phyloP scores from a whole-genome alignment of 2,888 invertebrate genomes.

The Portevinia maculata region DNA sequence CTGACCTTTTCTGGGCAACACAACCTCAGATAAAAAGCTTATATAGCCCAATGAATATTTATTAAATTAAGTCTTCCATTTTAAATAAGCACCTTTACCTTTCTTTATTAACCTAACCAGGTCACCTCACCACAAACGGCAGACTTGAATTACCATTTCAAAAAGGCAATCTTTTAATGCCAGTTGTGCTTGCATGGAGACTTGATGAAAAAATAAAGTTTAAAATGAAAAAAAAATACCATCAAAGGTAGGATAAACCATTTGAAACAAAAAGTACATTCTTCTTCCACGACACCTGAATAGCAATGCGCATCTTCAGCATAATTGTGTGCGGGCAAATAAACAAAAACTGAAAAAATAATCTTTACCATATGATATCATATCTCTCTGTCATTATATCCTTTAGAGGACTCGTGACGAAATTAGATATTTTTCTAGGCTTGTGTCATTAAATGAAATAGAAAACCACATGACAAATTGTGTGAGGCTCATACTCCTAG shows the following conservation, averaged over 20 bases:
- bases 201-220: slow-evolving; percentile 30
- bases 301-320: slow-evolving; percentile 39
- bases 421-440: slow-evolving; percentile 56
- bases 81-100: not conserved
- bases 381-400: slow-evolving; percentile 34
- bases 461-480: slow-evolving; percentile 57
- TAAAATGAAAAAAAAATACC: slow-evolving; percentile 22
- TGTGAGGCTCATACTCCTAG: slow-evolving; percentile 20
- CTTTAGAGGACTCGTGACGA: slow-evolving; percentile 36
- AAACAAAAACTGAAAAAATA: slow-evolving; percentile 10
- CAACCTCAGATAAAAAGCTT: not conserved
- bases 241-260: slow-evolving; percentile 18
- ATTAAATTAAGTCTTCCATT: slow-evolving; percentile 21
- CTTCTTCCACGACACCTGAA: slow-evolving; percentile 12
- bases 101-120: slow-evolving; percentile 26
- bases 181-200: slow-evolving; percentile 5
- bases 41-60: slow-evolving; percentile 10
- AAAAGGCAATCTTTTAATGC: not conserved
- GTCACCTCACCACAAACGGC: slow-evolving; percentile 33
- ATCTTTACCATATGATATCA: slow-evolving; percentile 26
- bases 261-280: not conserved
- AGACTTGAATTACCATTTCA: slow-evolving; percentile 14
- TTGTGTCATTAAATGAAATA: slow-evolving; percentile 62
- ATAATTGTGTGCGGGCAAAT: slow-evolving; percentile 25
- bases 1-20: not conserved